Conservation (phyloP, 2,113 vertebrate genomes). For the Clarias magur region DNA sequence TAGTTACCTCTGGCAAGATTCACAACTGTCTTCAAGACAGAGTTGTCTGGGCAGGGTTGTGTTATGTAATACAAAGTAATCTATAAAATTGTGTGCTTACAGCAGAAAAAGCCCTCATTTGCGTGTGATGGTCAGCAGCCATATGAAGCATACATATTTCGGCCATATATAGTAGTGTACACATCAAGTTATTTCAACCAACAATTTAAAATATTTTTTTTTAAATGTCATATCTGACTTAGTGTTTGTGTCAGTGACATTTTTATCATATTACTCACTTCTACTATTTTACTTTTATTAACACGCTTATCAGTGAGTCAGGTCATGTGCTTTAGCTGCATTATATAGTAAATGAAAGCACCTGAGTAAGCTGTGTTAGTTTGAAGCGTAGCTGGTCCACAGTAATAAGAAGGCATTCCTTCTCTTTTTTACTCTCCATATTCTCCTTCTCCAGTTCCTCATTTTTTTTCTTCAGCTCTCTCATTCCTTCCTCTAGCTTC, state of each 20-base stretch:
- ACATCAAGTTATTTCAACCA: not conserved
- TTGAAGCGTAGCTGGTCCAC: constrained; percentile 67
- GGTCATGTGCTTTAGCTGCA: not conserved
- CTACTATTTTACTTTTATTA: not conserved
- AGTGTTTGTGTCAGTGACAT: not conserved
- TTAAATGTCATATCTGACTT: not conserved
- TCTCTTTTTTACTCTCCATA: constrained; percentile 64
- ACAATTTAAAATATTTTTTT: not conserved
- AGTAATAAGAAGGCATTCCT: constrained; percentile 59
- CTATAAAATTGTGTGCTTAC: not conserved
- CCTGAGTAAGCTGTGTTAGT: constrained; percentile 66
- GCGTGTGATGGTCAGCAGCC: not conserved
- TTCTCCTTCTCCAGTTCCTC: constrained; percentile 69
- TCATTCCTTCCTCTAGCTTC: constrained; percentile 71
- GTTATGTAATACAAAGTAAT: not conserved
- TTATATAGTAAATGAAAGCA: constrained; percentile 32
- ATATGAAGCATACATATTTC: not conserved
- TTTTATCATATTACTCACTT: too few relatives aligned
- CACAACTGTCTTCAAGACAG: too few relatives aligned
- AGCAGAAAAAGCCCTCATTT: not conserved
- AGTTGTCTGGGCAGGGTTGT: not conserved
- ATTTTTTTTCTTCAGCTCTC: constrained; percentile 69
- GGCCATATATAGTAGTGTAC: not conserved
- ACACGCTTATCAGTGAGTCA: not conserved
- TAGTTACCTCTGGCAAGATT: too few relatives aligned